Evolutionary conservation across 1,140 invertebrate genomes (phyloP).

Genomic region (Pemphigus obesinymphae): DNA sequence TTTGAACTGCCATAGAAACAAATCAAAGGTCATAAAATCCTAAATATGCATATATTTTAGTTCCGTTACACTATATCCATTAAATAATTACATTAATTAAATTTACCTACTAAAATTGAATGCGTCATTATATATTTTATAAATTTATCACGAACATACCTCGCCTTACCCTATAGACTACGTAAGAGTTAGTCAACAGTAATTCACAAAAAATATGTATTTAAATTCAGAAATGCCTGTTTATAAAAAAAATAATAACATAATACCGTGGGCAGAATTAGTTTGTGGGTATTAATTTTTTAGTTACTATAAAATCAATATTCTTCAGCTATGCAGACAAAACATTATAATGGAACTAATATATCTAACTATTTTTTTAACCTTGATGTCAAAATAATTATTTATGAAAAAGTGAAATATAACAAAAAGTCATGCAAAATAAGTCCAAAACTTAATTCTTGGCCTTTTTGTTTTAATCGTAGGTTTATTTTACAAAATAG

Average conservation of each 20-base stretch:
- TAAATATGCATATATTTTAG: neutral
- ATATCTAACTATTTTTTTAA: neutral
- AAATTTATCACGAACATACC: neutral
- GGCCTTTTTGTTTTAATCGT: no score
- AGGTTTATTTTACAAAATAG: no score
- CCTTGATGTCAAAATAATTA: neutral
- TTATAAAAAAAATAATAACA: neutral
- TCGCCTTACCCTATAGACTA: neutral
- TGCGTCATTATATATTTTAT: neutral
- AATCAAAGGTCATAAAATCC: neutral
- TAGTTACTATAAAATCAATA: neutral
- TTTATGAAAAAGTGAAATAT: neutral
- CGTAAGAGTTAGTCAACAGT: neutral
- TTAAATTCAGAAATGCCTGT: neutral
- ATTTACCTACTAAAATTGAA: neutral
- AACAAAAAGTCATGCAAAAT: neutral
- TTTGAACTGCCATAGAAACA: neutral
- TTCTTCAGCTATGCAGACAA: neutral
- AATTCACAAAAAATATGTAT: conserved; percentile 11
- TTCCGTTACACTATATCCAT: neutral
- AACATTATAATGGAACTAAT: neutral
- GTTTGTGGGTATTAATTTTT: neutral
- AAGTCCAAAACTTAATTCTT: neutral
- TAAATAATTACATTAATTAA: neutral
- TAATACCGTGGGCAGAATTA: neutral